Evolutionary conservation across 92 coral and sea anemone genomes (phyloP).

Genomic region (Parazoanthus atlanticus): DNA sequence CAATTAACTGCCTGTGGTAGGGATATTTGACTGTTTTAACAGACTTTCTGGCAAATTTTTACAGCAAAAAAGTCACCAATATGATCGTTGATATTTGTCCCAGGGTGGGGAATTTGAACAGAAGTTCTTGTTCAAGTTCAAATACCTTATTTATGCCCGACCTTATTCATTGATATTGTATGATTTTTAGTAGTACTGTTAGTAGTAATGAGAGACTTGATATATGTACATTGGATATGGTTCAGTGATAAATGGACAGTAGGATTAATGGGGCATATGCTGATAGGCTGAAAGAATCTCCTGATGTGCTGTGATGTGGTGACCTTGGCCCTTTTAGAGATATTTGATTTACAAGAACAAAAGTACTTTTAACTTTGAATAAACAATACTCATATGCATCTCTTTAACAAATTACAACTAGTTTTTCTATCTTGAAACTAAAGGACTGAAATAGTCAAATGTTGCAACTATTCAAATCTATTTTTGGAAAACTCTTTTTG

Average conservation of each 20-base stretch:
- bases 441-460: not conserved
- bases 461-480: not conserved
- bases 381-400: too few species aligned
- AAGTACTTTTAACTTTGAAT: too few species aligned
- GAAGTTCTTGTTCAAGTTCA: too few species aligned
- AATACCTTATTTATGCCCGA: too few species aligned
- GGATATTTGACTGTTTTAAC: too few species aligned
- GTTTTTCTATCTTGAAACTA: not conserved
- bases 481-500: not conserved
- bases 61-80: too few species aligned
- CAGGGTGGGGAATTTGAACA: too few species aligned
- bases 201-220: not conserved
- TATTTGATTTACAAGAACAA: not conserved
- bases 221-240: not conserved
- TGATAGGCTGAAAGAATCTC: constrained; percentile 12
- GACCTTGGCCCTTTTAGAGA: not conserved
- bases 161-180: too few species aligned
- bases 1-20: too few species aligned
- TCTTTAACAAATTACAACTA: not conserved
- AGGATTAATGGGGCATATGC: not conserved
- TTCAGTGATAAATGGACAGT: not conserved
- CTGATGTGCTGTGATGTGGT: constrained; percentile 7
- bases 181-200: too few species aligned
- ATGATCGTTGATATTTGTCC: too few species aligned
- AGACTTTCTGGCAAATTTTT: too few species aligned